Conservation (phyloP, 2,888 invertebrate species). For the Idaea straminata region DNA sequence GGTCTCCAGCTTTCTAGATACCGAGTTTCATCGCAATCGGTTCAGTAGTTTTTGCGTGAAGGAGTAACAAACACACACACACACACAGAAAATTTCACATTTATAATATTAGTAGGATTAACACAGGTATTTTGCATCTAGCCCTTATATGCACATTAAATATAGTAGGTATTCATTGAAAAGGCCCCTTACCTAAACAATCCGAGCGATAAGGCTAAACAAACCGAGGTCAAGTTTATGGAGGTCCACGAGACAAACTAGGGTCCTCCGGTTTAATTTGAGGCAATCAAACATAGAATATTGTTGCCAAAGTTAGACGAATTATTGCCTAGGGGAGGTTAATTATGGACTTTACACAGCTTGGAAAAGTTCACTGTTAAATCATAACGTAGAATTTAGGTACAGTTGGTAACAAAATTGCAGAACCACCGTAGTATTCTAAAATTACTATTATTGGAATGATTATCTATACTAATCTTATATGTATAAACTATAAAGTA, state of each 20-base stretch:
- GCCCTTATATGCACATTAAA: neutral
- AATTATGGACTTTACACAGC: neutral
- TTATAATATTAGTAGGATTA: too few species aligned
- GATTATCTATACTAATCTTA: too few species aligned
- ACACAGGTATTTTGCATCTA: neutral
- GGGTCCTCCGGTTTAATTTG: neutral
- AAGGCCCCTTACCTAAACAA: slow-evolving; percentile 23
- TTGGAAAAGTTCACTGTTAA: neutral
- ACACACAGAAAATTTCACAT: too few species aligned
- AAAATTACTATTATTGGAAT: too few species aligned
- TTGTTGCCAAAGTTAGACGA: neutral
- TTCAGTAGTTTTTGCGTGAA: too few species aligned
- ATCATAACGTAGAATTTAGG: neutral
- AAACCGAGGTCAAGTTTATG: slow-evolving; percentile 41
- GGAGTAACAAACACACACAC: too few species aligned
- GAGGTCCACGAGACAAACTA: slow-evolving; percentile 20
- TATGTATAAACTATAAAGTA: too few species aligned
- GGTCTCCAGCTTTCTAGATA: too few species aligned
- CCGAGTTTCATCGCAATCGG: too few species aligned
- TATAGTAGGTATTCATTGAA: neutral
- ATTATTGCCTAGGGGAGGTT: neutral
- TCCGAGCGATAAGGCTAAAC: slow-evolving; percentile 30
- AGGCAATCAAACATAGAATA: neutral
- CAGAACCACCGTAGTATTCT: too few species aligned
- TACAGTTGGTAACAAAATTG: too few species aligned